Conservation (phyloP, 2,888 invertebrate species). For the Mactromeris polynyma region DNA sequence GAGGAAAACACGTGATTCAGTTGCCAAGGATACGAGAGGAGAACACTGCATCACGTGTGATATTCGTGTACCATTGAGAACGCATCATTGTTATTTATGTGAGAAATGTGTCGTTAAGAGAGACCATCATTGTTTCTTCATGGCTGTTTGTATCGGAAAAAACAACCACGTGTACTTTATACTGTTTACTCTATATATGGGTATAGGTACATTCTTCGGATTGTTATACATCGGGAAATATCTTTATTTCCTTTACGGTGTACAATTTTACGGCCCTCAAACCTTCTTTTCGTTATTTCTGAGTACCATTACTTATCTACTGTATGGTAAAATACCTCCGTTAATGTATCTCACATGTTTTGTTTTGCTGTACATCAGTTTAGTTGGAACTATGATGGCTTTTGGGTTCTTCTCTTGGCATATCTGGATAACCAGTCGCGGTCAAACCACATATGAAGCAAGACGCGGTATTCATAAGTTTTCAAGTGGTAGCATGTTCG, state of each 20-base stretch:
- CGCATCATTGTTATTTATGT: constrained; percentile 82
- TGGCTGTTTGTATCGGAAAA: constrained; percentile 74
- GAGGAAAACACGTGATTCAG: background rate
- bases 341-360: constrained; percentile 42
- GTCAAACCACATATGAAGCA: constrained; percentile 63
- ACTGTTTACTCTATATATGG: constrained; percentile 65
- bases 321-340: constrained; percentile 44
- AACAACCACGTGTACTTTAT: constrained; percentile 64
- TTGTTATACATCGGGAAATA: constrained; percentile 53
- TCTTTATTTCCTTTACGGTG: constrained; percentile 49
- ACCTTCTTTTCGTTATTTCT: constrained; percentile 58
- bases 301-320: constrained; percentile 34
- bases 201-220: constrained; percentile 64
- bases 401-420: constrained; percentile 67
- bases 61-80: constrained; percentile 71
- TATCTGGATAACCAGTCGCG: constrained; percentile 42
- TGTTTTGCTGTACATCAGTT: constrained; percentile 58
- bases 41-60: constrained; percentile 74
- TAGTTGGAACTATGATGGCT: constrained; percentile 55
- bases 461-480: constrained; percentile 45
- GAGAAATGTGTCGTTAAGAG: constrained; percentile 80
- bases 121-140: constrained; percentile 84
- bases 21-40: background rate
- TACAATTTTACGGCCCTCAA: constrained; percentile 63
- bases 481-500: constrained; percentile 34